Base-by-base conservation (phyloP, 2,888 invertebrate species). In the Diaperis boleti region DNA sequence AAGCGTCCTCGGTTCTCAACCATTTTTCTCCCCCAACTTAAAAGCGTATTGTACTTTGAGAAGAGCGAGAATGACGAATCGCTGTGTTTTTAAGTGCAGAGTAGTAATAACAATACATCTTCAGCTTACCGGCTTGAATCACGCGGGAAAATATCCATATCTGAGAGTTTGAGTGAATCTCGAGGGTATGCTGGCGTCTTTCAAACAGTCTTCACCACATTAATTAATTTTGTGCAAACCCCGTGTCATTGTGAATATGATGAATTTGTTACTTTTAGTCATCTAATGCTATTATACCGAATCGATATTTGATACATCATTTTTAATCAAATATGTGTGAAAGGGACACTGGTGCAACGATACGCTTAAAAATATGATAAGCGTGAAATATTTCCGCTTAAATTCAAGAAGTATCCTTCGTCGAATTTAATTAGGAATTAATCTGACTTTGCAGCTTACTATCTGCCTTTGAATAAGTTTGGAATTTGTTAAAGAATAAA, bases 101-200 rank as follows among this genome's bases (percentile, higher is more conserved):
- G 42, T 56, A 42, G 68, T 68, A 70, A 72, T 72, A 72, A 72
- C 67, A 70, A 72, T 72, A 69, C 68, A 70, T 73, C 68, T 67
- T 54, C 62, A 68, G 72, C 66, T 72, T 72, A 70, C 54, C 60
- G 65, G 52, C 59, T 61, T 59, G 61, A 62, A 66, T 31, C 60
- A 29, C 65, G 44, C 15, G 64, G 54, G 64, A 52, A 65, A 65
- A 56, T 61, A 56, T 65, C 60, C 56, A 61, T 61, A 61, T 37
- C 35, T 8, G 47, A 33, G 55, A 31, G 14, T 49, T 59, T 56
- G 33, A 56, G 41, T 56, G 64, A 55, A 42, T 60, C 60, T 26
- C n/a, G n/a, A n/a, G n/a, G n/a, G n/a, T n/a, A n/a, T n/a, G n/a
- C n/a, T n/a, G n/a, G n/a, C n/a, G n/a, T n/a, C n/a, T n/a, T n/a